A percentile compares a stretch with the other conserved stretches of the same genome.
Conservation (phyloP, 2,797 vertebrate species). For the Urocyon cinereoargenteus region DNA sequence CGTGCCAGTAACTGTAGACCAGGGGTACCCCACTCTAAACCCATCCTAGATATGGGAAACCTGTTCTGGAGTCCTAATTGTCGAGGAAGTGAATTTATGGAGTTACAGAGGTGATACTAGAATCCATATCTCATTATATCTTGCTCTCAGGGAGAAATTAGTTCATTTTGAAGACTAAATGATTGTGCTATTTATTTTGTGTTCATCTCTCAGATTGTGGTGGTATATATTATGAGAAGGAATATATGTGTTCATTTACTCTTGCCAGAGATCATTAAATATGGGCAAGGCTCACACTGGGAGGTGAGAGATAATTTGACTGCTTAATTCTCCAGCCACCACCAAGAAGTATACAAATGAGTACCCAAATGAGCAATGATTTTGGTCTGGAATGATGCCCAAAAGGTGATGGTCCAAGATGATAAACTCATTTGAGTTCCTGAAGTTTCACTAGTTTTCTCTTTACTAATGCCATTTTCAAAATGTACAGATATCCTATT, state of each 20-base stretch:
- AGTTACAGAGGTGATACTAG: background rate
- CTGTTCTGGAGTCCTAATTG: background rate
- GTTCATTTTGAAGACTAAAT: background rate
- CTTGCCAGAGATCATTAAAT: background rate
- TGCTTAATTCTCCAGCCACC: background rate
- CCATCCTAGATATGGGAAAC: background rate
- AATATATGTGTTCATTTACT: background rate
- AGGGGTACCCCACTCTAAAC: background rate
- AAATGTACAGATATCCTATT: background rate
- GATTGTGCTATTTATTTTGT: background rate
- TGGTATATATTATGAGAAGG: background rate
- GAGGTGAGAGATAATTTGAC: background rate
- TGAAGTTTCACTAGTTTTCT: background rate
- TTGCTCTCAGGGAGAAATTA: background rate
- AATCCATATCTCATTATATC: background rate
- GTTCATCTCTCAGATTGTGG: background rate
- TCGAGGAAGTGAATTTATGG: background rate
- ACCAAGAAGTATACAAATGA: background rate
- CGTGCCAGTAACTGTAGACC: background rate
- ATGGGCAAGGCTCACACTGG: background rate
- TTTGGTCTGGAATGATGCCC: background rate
- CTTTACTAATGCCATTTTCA: background rate
- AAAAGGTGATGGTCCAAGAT: background rate
- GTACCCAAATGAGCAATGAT: background rate
- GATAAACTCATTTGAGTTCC: background rate